Conservation (phyloP, 2,113 vertebrate species). For the Motacilla tschutschensis region DNA sequence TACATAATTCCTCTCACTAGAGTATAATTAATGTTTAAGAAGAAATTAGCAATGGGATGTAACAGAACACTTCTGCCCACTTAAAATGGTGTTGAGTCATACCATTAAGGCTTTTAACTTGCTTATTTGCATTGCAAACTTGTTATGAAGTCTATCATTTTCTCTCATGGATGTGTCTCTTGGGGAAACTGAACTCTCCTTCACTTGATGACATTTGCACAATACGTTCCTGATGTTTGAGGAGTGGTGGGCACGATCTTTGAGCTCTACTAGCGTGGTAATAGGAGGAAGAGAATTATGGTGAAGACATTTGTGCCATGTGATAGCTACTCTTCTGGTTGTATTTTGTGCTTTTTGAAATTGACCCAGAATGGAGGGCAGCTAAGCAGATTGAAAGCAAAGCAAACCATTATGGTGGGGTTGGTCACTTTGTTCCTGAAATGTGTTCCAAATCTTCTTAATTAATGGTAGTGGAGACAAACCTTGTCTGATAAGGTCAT, state of each 20-base stretch:
- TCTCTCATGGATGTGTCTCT: conserved; percentile 24
- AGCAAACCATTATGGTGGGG: not conserved
- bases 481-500: not conserved
- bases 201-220: conserved; percentile 14
- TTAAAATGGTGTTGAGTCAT: conserved; percentile 43
- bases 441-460: not conserved
- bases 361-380: not conserved
- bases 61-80: conserved; percentile 31
- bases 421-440: not conserved
- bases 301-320: not conserved
- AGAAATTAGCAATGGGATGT: conserved; percentile 10
- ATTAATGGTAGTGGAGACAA: not conserved
- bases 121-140: conserved; percentile 39
- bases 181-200: conserved; percentile 23
- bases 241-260: not conserved
- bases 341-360: not conserved
- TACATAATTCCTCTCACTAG: not conserved
- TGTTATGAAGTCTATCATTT: conserved; percentile 34
- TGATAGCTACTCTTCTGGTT: not conserved
- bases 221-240: not conserved
- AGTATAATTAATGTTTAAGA: conserved; percentile 22
- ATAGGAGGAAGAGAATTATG: not conserved
- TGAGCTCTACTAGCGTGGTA: not conserved
- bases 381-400: not conserved
- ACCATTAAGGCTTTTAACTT: conserved; percentile 42